phyloP scores from a whole-genome alignment of 2,113 vertebrate species.

The Echinops telfairi region DNA sequence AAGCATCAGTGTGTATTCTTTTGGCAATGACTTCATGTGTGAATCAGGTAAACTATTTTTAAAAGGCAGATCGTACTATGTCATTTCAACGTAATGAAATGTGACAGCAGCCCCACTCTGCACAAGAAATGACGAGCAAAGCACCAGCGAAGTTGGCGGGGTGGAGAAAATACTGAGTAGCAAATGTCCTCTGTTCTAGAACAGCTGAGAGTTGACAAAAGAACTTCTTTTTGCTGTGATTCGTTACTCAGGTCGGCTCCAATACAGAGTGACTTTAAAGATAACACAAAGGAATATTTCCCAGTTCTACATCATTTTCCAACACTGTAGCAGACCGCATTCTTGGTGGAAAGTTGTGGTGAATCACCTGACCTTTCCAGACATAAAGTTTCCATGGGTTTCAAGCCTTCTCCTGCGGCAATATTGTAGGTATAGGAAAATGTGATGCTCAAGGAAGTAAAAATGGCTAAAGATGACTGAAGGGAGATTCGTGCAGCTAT shows the following conservation, averaged over 20 bases:
- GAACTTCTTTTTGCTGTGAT: background rate
- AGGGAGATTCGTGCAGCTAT: no score
- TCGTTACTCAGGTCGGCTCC: background rate
- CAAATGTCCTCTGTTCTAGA: background rate
- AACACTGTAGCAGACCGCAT: background rate
- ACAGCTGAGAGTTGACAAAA: background rate
- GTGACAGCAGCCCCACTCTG: background rate
- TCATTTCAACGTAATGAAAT: background rate
- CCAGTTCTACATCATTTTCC: background rate
- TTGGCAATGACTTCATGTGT: background rate
- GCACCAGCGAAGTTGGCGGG: background rate
- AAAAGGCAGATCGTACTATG: background rate
- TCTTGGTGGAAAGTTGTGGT: no score
- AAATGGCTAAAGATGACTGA: no score
- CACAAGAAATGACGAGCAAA: background rate
- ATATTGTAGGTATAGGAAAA: no score
- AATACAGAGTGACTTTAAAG: background rate
- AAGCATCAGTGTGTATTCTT: constrained; percentile 12
- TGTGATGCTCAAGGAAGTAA: no score
- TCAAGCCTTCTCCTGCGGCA: no score
- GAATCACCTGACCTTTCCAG: no score
- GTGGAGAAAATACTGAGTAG: background rate
- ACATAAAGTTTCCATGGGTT: no score
- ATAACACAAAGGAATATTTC: background rate
- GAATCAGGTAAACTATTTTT: background rate